These are phyloP conservation scores for Apeira syringaria DNA, from an alignment of 2,888 invertebrate species.

Conservation along the genomic window DNA sequence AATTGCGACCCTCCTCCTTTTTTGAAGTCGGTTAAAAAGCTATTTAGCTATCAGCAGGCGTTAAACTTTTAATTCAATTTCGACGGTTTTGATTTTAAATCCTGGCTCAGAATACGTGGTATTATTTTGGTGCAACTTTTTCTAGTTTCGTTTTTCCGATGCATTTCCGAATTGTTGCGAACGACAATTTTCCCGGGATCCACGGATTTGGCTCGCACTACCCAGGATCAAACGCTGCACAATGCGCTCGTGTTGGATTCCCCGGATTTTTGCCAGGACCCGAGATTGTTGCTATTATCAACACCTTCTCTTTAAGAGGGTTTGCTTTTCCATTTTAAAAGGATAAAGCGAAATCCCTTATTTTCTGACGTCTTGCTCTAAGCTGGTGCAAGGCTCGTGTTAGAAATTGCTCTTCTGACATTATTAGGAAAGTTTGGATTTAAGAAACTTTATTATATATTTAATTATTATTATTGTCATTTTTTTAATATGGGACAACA, in stretches of 20 bases:
- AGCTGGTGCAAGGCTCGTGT: background rate
- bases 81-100: conserved; percentile 7
- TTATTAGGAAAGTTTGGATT: no score
- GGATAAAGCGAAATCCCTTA: conserved; percentile 22
- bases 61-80: conserved; percentile 29
- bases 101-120: no score
- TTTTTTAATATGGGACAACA: no score
- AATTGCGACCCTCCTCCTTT: no score
- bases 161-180: conserved; percentile 33
- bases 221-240: conserved; percentile 41
- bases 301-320: conserved; percentile 37
- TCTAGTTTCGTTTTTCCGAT: conserved; percentile 3
- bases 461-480: no score
- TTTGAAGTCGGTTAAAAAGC: no score
- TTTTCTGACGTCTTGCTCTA: conserved; percentile 1
- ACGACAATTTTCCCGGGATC: conserved; percentile 34
- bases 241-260: conserved; percentile 43
- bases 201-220: conserved; percentile 37
- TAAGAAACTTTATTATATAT: no score
- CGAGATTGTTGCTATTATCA: conserved; percentile 39
- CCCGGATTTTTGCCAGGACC: conserved; percentile 33
- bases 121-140: conserved; percentile 1
- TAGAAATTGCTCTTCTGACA: background rate
- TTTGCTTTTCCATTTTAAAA: conserved; percentile 35
- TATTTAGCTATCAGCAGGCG: conserved; percentile 25